These are phyloP conservation scores for Chaetodon trifascialis DNA, from an alignment of 2,113 vertebrate species.

Conservation along the genomic window DNA sequence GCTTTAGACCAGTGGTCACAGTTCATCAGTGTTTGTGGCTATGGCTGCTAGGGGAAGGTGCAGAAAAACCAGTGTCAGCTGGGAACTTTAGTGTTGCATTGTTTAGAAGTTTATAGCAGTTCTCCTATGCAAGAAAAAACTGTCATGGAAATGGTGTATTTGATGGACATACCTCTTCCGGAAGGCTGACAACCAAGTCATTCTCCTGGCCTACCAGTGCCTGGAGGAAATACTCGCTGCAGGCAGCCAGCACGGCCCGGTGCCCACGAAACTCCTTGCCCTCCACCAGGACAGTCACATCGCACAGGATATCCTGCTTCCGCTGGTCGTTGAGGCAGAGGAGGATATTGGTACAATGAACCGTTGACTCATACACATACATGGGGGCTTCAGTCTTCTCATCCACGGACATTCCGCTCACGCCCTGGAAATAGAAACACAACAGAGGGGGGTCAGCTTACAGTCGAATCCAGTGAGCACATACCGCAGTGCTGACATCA, in stretches of 20 bases:
- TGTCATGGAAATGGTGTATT: slow-evolving; percentile 10
- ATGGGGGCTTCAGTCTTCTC: slow-evolving; percentile 99
- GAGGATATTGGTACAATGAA: slow-evolving; percentile 99
- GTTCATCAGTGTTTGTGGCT: background rate
- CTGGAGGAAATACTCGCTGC: slow-evolving; percentile 99
- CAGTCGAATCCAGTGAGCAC: slow-evolving; percentile 45
- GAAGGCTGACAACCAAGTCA: slow-evolving; percentile 95
- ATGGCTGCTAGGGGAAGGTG: background rate
- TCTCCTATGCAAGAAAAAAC: slow-evolving; percentile 9
- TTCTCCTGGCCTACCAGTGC: slow-evolving; percentile 95
- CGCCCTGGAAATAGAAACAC: slow-evolving; percentile 90
- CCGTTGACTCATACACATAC: slow-evolving; percentile 99
- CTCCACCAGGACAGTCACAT: slow-evolving; percentile 97
- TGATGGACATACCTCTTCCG: slow-evolving; percentile 91
- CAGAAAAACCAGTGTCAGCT: background rate
- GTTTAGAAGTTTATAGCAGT: slow-evolving; percentile 3
- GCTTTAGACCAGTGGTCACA: background rate
- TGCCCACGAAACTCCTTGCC: slow-evolving; percentile 98
- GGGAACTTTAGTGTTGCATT: slow-evolving; percentile 19
- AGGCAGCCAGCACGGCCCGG: slow-evolving; percentile 97
- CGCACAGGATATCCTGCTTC: slow-evolving; percentile 99
- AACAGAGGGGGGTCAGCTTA: slow-evolving; percentile 74
- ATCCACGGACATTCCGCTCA: slow-evolving; percentile 99
- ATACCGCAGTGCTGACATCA: slow-evolving; percentile 74
- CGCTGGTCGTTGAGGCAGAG: slow-evolving; percentile 99